A percentile compares a stretch with the other conserved stretches of the same genome.
phyloP scores from a whole-genome alignment of 2,113 vertebrate genomes.

The Pogonocichla stellata region DNA sequence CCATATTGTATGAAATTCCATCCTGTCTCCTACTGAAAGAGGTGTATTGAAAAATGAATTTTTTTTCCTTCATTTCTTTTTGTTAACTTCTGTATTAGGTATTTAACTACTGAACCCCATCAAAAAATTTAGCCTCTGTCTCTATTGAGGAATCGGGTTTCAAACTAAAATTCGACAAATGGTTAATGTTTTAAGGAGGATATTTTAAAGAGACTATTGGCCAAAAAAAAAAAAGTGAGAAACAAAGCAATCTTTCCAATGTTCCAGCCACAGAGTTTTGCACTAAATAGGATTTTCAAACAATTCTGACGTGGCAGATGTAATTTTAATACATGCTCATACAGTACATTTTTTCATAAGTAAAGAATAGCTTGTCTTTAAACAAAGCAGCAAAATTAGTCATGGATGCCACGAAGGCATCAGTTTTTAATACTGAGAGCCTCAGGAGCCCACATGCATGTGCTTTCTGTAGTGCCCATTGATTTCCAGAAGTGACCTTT shows the following conservation, averaged over 20 bases:
- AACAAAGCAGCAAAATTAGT: neutral
- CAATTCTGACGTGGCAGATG: neutral
- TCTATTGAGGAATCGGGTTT: neutral
- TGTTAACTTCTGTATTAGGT: neutral
- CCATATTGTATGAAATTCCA: constrained; percentile 27
- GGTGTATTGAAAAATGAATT: constrained; percentile 28
- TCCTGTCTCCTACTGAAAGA: constrained; percentile 12
- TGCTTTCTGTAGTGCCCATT: neutral
- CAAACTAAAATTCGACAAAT: neutral
- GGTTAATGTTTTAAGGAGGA: neutral
- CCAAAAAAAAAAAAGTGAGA: accelerated
- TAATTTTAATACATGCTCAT: neutral
- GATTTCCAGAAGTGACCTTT: neutral
- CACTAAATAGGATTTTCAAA: neutral
- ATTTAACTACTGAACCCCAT: neutral
- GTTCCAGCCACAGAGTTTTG: neutral
- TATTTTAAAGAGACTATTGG: neutral
- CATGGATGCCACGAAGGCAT: neutral
- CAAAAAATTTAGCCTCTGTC: constrained; percentile 6
- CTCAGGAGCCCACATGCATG: neutral
- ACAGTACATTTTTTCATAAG: constrained; percentile 6
- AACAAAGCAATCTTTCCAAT: accelerated
- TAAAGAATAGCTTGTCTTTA: neutral
- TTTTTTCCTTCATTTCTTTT: neutral
- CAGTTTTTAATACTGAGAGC: neutral